Base-by-base conservation (phyloP, 2,797 vertebrate genomes). In the Coranthus polyacanthus region DNA sequence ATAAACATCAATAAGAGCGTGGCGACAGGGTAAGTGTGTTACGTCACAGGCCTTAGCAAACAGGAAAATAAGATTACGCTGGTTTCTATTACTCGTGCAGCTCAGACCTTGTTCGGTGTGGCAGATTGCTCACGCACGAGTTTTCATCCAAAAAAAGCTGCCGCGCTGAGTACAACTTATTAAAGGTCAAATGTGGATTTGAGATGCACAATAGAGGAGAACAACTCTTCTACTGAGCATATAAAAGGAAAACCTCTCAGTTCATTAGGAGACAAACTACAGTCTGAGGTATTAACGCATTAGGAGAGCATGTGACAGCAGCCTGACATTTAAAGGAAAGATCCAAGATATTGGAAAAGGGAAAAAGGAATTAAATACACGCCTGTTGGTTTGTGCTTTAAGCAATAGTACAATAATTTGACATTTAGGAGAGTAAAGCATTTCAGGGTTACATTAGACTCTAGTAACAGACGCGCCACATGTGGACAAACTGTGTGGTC, bases 41-140 rank as follows among this genome's bases (percentile, higher is more conserved):
- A 29, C 44, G 44, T 50, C 15, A 8, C 22, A 13, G 41, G 10
- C 9, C n/a, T 11, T 4, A 13, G 39, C 13, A 49, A 21, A 70
- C 12, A 47, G 24, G 45, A 62, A 72, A 75, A 76, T 26, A 16
- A 18, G 12, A 47, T 45, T 12, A 18, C 8, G 16, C 13, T 16
- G 15, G 8, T 52, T 62, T 55, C 38, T 13, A 2, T 43, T 36
- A 46, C 13, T 6, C 49, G 17, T 1, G n/a, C 24, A 32, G 1
- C 11, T 54, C 15, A 26, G 26, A 52, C 26, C 44, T 57, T 60
- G 24, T 38, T 16, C 2, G 0, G 1, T 5, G 22, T 3, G 18
- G 26, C 5, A 6, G 24, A 29, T 38, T 62, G 49, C 32, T 58
- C 6, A 10, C 11, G 2, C 22, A 21, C 11, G 18, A 71, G 5